Evolutionary conservation across 2,888 invertebrate species (phyloP).

Genomic region (Mythimna albipuncta): DNA sequence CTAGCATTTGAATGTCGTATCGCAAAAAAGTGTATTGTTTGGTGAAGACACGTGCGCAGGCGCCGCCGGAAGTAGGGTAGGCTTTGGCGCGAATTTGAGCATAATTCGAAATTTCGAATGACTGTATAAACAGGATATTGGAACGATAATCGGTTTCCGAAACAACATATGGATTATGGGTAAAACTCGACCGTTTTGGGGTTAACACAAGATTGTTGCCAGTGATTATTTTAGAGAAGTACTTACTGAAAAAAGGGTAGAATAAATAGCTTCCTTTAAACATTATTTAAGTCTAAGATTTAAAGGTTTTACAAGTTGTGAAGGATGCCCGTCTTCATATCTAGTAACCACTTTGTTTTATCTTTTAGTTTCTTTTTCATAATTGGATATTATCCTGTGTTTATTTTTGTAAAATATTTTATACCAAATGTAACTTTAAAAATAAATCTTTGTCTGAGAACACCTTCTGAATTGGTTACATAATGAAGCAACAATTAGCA

Average conservation of each 20-base stretch:
- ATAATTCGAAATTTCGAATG: conserved; percentile 79
- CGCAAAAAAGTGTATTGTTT: conserved; percentile 88
- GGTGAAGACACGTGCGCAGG: conserved; percentile 80
- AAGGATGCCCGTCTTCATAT: conserved; percentile 24
- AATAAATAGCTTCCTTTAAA: conserved; percentile 57
- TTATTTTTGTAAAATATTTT: no score
- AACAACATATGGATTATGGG: conserved; percentile 86
- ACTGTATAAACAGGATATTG: conserved; percentile 87
- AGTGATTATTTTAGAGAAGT: conserved; percentile 54
- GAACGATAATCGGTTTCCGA: conserved; percentile 81
- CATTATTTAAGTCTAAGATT: conserved; percentile 41
- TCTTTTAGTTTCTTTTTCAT: background rate
- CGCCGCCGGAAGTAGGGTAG: conserved; percentile 85
- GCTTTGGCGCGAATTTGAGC: conserved; percentile 87
- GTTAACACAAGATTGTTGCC: conserved; percentile 52
- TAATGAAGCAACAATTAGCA: no score
- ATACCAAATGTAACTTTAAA: no score
- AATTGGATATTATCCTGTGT: no score
- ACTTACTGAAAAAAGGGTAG: conserved; percentile 46
- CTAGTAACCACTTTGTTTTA: background rate
- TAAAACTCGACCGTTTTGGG: conserved; percentile 62
- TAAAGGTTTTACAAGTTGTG: conserved; percentile 11
- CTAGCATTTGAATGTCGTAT: conserved; percentile 86
- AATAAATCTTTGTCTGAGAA: no score
- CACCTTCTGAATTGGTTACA: no score